Percentiles rank a stretch among this genome's conserved stretches.
Conservation (phyloP, 2,113 vertebrate species). For the Vulpes vulpes region DNA sequence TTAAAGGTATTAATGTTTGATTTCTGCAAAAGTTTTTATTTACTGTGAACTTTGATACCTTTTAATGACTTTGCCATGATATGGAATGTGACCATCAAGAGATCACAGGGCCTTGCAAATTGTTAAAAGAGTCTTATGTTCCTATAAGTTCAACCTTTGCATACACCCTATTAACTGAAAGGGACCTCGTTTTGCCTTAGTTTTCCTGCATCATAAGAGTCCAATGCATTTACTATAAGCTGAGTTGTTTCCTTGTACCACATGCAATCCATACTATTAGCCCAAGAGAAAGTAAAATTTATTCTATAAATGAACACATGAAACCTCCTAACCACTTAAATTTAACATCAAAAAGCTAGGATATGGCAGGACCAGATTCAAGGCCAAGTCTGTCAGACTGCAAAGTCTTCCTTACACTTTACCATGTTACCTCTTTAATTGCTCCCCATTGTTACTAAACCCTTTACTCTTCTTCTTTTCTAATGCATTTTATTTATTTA, state of each 20-base stretch:
- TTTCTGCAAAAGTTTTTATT: background rate
- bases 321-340: background rate
- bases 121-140: background rate
- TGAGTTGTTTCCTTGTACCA: background rate
- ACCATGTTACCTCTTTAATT: background rate
- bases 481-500: background rate
- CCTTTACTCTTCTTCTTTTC: background rate
- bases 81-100: background rate
- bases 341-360: background rate
- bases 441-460: background rate
- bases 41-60: background rate
- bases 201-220: background rate
- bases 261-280: background rate
- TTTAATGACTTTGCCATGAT: background rate
- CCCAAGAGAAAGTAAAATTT: background rate
- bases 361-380: background rate
- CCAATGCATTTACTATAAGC: background rate
- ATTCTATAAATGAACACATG: background rate
- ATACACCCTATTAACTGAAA: too few species aligned
- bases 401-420: background rate
- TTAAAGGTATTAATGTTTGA: background rate
- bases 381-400: background rate
- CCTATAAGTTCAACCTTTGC: background rate
- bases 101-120: background rate
- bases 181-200: background rate